Conservation (phyloP, 2,113 vertebrate species). For the Pyrgilauda ruficollis region DNA sequence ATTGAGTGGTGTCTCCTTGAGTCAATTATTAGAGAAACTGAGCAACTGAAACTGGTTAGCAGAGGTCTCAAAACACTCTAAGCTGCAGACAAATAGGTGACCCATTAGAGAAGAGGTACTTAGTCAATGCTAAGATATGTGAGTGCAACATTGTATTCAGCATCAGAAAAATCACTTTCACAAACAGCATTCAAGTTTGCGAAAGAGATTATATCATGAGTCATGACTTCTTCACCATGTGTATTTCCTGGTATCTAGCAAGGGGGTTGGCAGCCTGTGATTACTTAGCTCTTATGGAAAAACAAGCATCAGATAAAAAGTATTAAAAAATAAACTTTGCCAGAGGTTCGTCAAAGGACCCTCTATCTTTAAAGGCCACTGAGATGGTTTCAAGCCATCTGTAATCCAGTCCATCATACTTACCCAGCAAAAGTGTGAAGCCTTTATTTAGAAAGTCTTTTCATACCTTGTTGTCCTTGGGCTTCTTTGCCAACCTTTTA, state of each 20-base stretch:
- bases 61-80: neutral
- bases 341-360: neutral
- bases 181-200: constrained; percentile 28
- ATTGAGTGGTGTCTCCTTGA: neutral
- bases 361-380: neutral
- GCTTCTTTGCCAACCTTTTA: neutral
- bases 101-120: neutral
- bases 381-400: neutral
- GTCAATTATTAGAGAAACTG: neutral
- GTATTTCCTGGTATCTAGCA: constrained; percentile 36
- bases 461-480: neutral
- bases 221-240: constrained; percentile 24
- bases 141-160: neutral
- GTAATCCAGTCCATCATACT: neutral
- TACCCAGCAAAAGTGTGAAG: neutral
- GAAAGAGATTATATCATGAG: constrained; percentile 18
- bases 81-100: neutral
- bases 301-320: constrained; percentile 32
- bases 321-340: constrained; percentile 21
- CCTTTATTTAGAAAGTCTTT: neutral
- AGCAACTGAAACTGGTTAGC: neutral
- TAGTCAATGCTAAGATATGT: constrained; percentile 26
- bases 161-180: constrained; percentile 34
- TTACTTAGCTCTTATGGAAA: neutral
- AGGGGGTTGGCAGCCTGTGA: neutral